These are phyloP conservation scores for Macrobrachium rosenbergii DNA, from an alignment of 1,140 invertebrate genomes.

Conservation along the genomic window DNA sequence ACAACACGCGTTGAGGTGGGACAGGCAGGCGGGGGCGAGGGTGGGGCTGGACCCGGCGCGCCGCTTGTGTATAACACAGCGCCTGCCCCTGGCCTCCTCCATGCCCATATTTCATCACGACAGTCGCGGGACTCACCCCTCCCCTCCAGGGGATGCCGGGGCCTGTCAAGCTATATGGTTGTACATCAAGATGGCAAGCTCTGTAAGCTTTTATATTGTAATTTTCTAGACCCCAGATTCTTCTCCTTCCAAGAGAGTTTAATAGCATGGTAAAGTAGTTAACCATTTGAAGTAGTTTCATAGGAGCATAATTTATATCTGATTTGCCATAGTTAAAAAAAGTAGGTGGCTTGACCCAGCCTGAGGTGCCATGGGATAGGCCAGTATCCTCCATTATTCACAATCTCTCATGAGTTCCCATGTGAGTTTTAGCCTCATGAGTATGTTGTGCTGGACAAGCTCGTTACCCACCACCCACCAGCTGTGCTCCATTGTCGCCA, in stretches of 20 bases:
- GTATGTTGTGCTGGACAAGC: slow-evolving; percentile 48
- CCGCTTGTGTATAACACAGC: slow-evolving; percentile 62
- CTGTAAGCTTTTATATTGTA: slow-evolving; percentile 65
- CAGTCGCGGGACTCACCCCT: slow-evolving; percentile 50
- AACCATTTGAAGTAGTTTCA: slow-evolving; percentile 64
- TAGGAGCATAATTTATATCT: slow-evolving; percentile 65
- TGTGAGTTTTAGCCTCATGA: slow-evolving; percentile 33
- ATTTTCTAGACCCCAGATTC: slow-evolving; percentile 65
- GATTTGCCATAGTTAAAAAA: slow-evolving; percentile 63
- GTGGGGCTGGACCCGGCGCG: slow-evolving; percentile 55
- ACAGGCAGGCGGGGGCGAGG: slow-evolving; percentile 45
- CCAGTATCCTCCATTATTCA: slow-evolving; percentile 57
- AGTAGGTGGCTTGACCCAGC: slow-evolving; percentile 58
- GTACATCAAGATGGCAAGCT: slow-evolving; percentile 61
- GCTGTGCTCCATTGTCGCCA: slow-evolving; percentile 50
- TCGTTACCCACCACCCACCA: slow-evolving; percentile 48
- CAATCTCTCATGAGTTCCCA: slow-evolving; percentile 33
- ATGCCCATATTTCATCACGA: slow-evolving; percentile 39
- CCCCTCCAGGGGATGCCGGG: slow-evolving; percentile 47
- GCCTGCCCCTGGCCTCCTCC: slow-evolving; percentile 62
- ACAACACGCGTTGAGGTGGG: slow-evolving; percentile 14
- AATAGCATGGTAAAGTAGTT: slow-evolving; percentile 63
- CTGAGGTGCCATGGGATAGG: slow-evolving; percentile 49
- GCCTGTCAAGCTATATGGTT: slow-evolving; percentile 60
- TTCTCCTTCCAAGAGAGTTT: slow-evolving; percentile 64